These are phyloP conservation scores for Vanacampus margaritifer DNA, from an alignment of 2,113 vertebrate genomes.

Conservation along the genomic window DNA sequence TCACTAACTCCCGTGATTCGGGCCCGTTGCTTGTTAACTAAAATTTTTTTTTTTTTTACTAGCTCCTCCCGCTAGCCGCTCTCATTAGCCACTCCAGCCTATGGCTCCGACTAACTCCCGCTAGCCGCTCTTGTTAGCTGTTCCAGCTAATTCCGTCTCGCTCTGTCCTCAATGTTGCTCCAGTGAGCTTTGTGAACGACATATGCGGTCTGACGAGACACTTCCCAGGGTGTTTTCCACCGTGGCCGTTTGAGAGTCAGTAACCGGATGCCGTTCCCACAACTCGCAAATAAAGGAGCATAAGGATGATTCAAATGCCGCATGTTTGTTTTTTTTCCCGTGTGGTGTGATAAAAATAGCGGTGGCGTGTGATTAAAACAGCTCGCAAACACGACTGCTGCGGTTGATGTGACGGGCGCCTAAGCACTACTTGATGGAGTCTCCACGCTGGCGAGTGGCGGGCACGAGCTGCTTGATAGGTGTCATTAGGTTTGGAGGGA, in stretches of 20 bases:
- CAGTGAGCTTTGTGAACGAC: constrained; percentile 76
- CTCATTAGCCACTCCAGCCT: too few species aligned
- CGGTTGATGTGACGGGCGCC: constrained; percentile 12
- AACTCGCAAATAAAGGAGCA: constrained; percentile 70
- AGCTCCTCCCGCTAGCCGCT: too few species aligned
- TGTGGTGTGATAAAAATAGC: constrained; percentile 22
- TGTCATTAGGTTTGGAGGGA: constrained; percentile 1
- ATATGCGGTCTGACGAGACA: constrained; percentile 61
- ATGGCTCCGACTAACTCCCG: too few species aligned
- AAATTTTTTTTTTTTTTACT: too few species aligned
- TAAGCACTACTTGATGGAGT: constrained; percentile 10
- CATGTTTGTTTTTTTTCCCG: constrained; percentile 26
- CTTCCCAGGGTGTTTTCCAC: constrained; percentile 83
- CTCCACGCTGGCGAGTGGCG: neutral
- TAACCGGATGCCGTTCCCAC: constrained; percentile 92
- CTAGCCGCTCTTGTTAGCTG: too few species aligned
- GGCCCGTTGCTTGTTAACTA: too few species aligned
- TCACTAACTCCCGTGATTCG: too few species aligned
- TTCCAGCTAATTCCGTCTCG: too few species aligned
- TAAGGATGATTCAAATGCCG: constrained; percentile 14
- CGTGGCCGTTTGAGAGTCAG: too few species aligned
- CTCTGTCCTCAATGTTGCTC: too few species aligned
- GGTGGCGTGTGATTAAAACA: neutral
- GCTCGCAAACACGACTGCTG: constrained; percentile 11
- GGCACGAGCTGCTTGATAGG: constrained; percentile 8